Evolutionary conservation across 1,140 invertebrate species (phyloP), one percentile per base, ranked within the genome.

Genomic region (Hyphantria cunea): DNA sequence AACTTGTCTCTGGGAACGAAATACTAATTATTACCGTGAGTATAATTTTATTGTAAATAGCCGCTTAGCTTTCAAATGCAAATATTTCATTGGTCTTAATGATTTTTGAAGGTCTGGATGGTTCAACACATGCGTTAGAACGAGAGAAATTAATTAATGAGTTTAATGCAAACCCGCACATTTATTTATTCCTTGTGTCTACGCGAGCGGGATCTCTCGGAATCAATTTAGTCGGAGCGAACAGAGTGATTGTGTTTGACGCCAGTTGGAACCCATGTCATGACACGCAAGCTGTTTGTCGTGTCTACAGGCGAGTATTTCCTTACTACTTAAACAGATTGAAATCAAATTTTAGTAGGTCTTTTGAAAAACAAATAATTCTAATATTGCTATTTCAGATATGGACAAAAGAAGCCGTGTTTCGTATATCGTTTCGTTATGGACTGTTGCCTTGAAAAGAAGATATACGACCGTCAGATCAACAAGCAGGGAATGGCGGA

Each of bases 191-290:
- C 87, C 92, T 99, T 42, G 97, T 99, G n/a, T 99, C 98, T 0
- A 99, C 98, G 0, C 94, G 97, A 80, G 99, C 98, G 53, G 98
- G 98, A 11, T 99, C 97, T 15, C 91, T 99, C 11, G 99, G 99
- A 5, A 99, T 99, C 49, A 99, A 99, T 92, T 93, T 99, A 14
- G 96, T 98, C 45, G 98, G 98, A 15, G 99, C 99, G 0, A 99
- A 99, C 92, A 92, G 99, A 49, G 98, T 99, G 0, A 96, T 99
- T 15, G 98, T 99, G 32, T 96, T 99, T 77, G 99, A 99, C 92
- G 98, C 98, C 37, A 99, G 97, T 3, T 99, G 98, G 98, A 99
- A 99, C 92, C 99, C 99, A n/a, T 99, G 98, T 80, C 98, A 99
- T 84, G 98, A 99, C 83, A 99, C 98, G 0, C 98, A 99, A 90